Percentiles rank a stretch among this genome's conserved stretches.
Conservation (phyloP, 2,113 vertebrate genomes). For the Chaenogobius annularis region DNA sequence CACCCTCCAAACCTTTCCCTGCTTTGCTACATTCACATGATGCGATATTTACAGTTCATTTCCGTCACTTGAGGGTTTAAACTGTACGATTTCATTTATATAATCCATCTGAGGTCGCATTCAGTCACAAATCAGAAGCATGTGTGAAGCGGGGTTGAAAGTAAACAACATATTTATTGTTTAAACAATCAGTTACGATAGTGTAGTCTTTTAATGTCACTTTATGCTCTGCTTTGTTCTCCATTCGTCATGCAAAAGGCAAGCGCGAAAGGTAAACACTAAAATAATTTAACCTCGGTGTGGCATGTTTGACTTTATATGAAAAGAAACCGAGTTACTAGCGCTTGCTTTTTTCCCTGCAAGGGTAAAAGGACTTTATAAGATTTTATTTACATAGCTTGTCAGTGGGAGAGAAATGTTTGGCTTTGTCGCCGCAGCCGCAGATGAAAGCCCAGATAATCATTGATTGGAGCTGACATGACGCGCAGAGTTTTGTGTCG, state of each 20-base stretch:
- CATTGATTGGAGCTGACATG: conserved; percentile 67
- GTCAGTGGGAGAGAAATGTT: conserved; percentile 69
- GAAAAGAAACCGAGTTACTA: conserved; percentile 63
- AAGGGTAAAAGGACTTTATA: conserved; percentile 69
- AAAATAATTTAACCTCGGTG: conserved; percentile 73
- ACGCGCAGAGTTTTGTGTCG: conserved; percentile 65
- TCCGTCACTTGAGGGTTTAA: conserved; percentile 44
- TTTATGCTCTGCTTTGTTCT: conserved; percentile 62
- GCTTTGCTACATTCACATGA: conserved; percentile 71
- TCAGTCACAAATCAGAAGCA: conserved; percentile 63
- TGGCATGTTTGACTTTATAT: conserved; percentile 68
- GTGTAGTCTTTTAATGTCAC: conserved; percentile 60
- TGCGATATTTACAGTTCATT: conserved; percentile 70
- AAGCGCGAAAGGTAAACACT: conserved; percentile 58
- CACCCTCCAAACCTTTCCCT: conserved; percentile 46
- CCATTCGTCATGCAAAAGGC: conserved; percentile 63
- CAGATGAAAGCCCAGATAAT: conserved; percentile 71
- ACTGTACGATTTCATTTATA: conserved; percentile 43
- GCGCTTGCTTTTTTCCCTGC: conserved; percentile 58
- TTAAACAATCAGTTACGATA: conserved; percentile 55
- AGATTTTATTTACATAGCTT: conserved; percentile 73
- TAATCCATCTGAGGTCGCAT: conserved; percentile 54
- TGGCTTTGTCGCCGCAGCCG: conserved; percentile 63
- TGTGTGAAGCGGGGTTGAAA: conserved; percentile 54
- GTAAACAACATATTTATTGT: conserved; percentile 62